Conservation (phyloP, 2,888 invertebrate species). For the Pyrgus malvae region DNA sequence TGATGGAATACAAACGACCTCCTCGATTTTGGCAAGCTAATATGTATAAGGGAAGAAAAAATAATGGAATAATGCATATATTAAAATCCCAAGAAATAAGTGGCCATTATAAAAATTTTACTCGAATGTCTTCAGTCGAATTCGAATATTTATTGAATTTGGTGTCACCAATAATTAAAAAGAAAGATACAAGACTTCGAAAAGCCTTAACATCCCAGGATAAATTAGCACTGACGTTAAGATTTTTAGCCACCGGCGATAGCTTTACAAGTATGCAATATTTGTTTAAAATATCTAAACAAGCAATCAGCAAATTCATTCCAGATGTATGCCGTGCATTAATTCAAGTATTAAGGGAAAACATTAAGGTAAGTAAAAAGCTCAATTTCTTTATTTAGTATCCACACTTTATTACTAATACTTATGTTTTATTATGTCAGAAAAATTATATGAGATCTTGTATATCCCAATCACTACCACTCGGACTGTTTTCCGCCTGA, state of each 20-base stretch:
- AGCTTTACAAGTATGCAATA: background rate
- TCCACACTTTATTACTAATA: too few relatives aligned
- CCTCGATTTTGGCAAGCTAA: too few relatives aligned
- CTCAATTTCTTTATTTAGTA: background rate
- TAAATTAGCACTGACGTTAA: constrained; percentile 11
- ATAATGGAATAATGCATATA: too few relatives aligned
- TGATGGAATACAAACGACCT: too few relatives aligned
- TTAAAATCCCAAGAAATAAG: too few relatives aligned
- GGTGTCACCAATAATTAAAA: constrained; percentile 12
- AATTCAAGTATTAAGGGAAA: constrained; percentile 28
- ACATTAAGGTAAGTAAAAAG: constrained; percentile 15
- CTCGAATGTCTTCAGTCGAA: constrained; percentile 14
- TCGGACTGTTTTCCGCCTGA: too few relatives aligned
- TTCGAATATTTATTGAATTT: constrained; percentile 14
- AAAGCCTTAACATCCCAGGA: background rate
- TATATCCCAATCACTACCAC: too few relatives aligned
- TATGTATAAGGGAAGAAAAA: too few relatives aligned
- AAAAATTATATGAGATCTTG: too few relatives aligned
- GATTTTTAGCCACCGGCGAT: constrained; percentile 7
- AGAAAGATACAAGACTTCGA: constrained; percentile 1
- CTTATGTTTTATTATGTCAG: too few relatives aligned
- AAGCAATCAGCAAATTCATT: constrained; percentile 2
- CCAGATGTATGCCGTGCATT: constrained; percentile 8
- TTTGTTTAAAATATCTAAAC: constrained; percentile 7
- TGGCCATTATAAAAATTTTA: constrained; percentile 19